Evolutionary conservation across 2,113 vertebrate genomes (phyloP), one percentile per base, ranked within the genome.

Genomic region (Pygoscelis antarcticus): DNA sequence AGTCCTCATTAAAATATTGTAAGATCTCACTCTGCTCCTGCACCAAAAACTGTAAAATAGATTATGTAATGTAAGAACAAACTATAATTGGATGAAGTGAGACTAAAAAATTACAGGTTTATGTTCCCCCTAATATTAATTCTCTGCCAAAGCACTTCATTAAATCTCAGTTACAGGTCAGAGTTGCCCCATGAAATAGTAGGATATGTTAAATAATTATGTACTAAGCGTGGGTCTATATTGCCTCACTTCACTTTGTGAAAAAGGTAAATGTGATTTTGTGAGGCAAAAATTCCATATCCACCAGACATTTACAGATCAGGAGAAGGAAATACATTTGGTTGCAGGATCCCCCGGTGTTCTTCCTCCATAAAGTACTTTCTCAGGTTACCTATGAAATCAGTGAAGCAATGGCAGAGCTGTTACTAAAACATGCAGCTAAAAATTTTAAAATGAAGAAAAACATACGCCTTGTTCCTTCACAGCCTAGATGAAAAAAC

Each of bases 161-260:
- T 95, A 97, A 97, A 83, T 96, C 90, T 84, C 90, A 89, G 97
- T 95, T 96, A 94, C 69, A 95, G 89, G 65, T 82, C 93, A 98
- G 71, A 97, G 78, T 94, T 94, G 68, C 49, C 93, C 70, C 72
- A 90, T 93, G 93, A 97, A 97, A 96, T 96, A 91, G 71, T 92
- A 96, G 89, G 94, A 95, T 95, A 93, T 94, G 90, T 93, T 94
- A 93, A 97, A 96, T 96, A 95, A 96, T 95, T 95, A 94, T 85
- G 84, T 90, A 94, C 61, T 83, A 95, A 96, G 54, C 2, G 1
- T 71, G 10, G 57, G 70, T 87, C 76, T 96, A 47, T 60, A 75
- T 62, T 84, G 90, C 94, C 70, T 96, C 66, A 94, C 91, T 95
- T 96, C 84, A 81, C 80, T 95, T 90, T 38, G 84, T 75, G 87